phyloP scores from a whole-genome alignment of 2,113 vertebrate species.

The Theropithecus gelada region DNA sequence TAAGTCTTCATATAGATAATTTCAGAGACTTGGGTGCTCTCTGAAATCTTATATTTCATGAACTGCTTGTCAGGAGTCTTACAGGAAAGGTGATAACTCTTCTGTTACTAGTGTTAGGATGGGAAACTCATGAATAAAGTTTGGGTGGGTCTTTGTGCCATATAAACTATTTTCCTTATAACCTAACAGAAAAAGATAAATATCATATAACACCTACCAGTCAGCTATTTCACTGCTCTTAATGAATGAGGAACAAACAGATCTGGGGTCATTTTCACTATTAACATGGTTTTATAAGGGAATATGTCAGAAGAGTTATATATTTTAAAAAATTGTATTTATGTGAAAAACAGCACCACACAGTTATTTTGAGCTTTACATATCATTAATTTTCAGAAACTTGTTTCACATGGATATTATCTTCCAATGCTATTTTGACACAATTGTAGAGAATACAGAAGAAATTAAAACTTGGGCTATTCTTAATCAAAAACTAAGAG shows the following conservation, averaged over 20 bases:
- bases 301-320: neutral
- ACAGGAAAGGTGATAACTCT: neutral
- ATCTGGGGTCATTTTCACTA: neutral
- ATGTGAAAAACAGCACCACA: neutral
- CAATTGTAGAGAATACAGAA: neutral
- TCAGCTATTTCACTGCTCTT: neutral
- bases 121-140: neutral
- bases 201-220: neutral
- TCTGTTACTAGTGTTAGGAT: neutral
- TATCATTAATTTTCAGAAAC: conserved; percentile 19
- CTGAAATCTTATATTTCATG: neutral
- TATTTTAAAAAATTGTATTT: neutral
- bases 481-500: conserved; percentile 29
- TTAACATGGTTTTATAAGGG: neutral
- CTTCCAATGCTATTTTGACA: neutral
- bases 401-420: neutral
- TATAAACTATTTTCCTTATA: neutral
- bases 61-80: neutral
- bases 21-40: neutral
- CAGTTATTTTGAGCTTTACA: neutral
- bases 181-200: conserved; percentile 17
- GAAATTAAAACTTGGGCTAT: neutral
- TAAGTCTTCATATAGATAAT: neutral
- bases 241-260: neutral
- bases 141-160: neutral